Conservation (phyloP, 1,140 invertebrate genomes). For the Drosophila fuyamai region DNA sequence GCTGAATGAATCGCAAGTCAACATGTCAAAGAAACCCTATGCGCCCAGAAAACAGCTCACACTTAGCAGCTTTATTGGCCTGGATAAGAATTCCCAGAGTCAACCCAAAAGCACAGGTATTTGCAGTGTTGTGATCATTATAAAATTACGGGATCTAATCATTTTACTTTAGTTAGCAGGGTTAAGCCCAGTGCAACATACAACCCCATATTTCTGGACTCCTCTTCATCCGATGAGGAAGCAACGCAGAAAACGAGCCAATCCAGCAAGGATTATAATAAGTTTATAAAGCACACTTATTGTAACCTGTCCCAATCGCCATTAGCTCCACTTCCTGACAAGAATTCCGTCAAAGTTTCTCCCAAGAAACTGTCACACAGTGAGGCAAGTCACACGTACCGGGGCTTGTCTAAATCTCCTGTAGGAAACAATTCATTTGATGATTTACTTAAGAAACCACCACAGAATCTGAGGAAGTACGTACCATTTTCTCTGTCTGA, state of each 20-base stretch:
- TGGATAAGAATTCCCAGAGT: constrained; percentile 30
- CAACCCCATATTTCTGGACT: constrained; percentile 80
- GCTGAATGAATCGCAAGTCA: constrained; percentile 78
- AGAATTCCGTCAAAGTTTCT: not conserved
- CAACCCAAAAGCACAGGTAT: constrained; percentile 19
- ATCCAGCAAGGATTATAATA: constrained; percentile 21
- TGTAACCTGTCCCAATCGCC: constrained; percentile 55
- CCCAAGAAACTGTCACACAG: not conserved
- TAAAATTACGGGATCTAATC: not conserved
- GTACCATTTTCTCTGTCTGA: not conserved
- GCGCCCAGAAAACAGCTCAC: constrained; percentile 52
- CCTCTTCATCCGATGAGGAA: constrained; percentile 76
- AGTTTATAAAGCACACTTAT: constrained; percentile 44
- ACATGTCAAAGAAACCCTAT: constrained; percentile 31
- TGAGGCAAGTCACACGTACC: not conserved
- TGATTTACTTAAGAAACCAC: not conserved
- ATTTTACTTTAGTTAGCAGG: constrained; percentile 8
- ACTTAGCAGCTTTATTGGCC: constrained; percentile 53
- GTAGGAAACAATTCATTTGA: not conserved
- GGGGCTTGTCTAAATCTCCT: not conserved
- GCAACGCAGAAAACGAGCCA: constrained; percentile 4
- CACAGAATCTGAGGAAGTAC: not conserved
- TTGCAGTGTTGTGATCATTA: too few relatives aligned
- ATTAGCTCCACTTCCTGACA: constrained; percentile 29
- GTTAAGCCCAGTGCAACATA: constrained; percentile 33